Evolutionary conservation across 2,888 invertebrate species (phyloP), one percentile per base, ranked within the genome.

Genomic region (Agriotes lineatus): DNA sequence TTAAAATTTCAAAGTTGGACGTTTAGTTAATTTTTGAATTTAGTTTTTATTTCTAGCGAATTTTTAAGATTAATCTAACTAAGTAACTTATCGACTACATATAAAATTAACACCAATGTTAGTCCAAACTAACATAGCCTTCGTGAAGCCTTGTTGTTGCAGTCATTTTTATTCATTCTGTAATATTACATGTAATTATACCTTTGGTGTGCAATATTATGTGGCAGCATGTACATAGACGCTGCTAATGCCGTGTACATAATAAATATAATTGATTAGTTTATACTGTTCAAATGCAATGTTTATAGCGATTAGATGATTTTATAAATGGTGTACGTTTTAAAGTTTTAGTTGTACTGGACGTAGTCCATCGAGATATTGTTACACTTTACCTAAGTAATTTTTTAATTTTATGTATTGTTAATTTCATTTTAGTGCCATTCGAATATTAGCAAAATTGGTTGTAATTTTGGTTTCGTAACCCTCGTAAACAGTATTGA

Each of bases 111-210:
- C 64, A 69, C 64, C 76, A 75, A 74, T 75, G 76, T 76, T 76
- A 76, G 76, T 70, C 64, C 50, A 39, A 71, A 67, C 76, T 77
- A 76, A 77, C 76, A 76, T 72, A 76, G 77, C 77, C 77, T 77
- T 77, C 74, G 45, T 56, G 52, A 66, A 69, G 69, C 69, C 69
- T 69, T 69, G 69, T 69, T 69, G 69, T 65, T 62, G 60, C 54
- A 60, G 60, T 65, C 39, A 60, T 59, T 58, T 58, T 58, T 48
- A 65, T 58, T 58, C 20, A 50, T 22, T 66, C 54, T 69, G 45
- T 69, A 63, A 68, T 57, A 58, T 63, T 57, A 63, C 52, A 14
- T 69, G 58, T 69, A 69, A 61, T 60, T 67, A 50, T 58, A 61
- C 44, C 44, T 69, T 65, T 45, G 60, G 64, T 63, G 69, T 69